Conservation (phyloP, 2,797 vertebrate species). For the Sebastes hopkinsi region DNA sequence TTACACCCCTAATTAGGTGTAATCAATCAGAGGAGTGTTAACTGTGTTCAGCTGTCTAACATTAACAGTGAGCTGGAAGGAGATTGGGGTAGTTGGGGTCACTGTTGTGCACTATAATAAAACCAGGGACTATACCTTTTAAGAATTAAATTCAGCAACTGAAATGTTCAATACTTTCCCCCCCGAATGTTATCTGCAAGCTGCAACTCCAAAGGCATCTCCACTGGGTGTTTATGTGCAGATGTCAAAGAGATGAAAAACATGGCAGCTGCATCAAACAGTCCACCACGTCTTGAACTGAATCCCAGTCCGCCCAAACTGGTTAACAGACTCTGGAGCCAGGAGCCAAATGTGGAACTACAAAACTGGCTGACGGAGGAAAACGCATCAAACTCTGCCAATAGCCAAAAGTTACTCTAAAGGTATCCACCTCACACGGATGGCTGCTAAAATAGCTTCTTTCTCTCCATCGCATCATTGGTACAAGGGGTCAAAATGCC, state of each 20-base stretch:
- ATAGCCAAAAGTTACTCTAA: background rate
- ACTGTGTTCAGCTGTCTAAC: background rate
- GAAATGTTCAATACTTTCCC: background rate
- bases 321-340: background rate
- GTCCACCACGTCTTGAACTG: background rate
- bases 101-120: background rate
- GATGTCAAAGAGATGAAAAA: background rate
- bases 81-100: background rate
- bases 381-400: background rate
- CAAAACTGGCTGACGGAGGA: background rate
- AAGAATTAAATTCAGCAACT: background rate
- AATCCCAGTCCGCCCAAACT: background rate
- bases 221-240: background rate
- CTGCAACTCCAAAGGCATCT: background rate
- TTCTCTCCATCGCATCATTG: background rate
- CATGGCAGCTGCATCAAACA: background rate
- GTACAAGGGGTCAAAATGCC: background rate
- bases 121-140: background rate
- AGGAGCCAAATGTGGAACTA: background rate
- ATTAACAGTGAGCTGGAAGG: background rate
- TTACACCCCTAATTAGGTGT: no score
- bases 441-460: background rate
- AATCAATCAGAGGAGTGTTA: background rate
- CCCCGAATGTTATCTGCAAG: background rate
- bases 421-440: background rate